These are phyloP conservation scores for Gymnocheta viridis DNA, from an alignment of 2,888 invertebrate species.

Conservation along the genomic window DNA sequence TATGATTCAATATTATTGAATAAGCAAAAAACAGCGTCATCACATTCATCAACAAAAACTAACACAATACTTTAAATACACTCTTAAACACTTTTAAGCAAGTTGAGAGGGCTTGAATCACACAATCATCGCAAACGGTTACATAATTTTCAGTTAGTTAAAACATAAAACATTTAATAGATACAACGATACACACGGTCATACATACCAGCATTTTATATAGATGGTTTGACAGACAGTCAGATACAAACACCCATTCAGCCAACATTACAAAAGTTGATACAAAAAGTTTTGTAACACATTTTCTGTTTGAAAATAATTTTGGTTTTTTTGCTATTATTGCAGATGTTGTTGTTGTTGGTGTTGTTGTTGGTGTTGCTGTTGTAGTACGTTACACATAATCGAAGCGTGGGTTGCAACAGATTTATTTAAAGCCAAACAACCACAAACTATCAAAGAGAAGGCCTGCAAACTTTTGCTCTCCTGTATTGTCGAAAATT, in stretches of 20 bases:
- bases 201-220: neutral
- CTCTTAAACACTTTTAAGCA: conserved; percentile 19
- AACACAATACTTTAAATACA: conserved; percentile 23
- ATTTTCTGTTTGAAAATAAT: conserved; percentile 46
- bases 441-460: conserved; percentile 14
- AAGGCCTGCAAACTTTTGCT: conserved; percentile 21
- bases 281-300: conserved; percentile 50
- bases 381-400: conserved; percentile 46
- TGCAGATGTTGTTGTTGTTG: neutral
- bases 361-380: neutral
- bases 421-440: conserved; percentile 40
- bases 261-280: neutral
- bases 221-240: conserved; percentile 45
- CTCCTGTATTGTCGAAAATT: conserved; percentile 5
- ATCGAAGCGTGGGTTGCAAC: conserved; percentile 66
- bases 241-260: conserved; percentile 4
- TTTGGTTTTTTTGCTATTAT: conserved; percentile 16
- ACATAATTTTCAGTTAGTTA: conserved; percentile 57
- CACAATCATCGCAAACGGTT: conserved; percentile 30
- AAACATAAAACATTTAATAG: conserved; percentile 50
- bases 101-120: conserved; percentile 38
- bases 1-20: neutral
- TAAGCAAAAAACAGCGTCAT: conserved; percentile 41
- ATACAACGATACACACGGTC: neutral
- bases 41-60: neutral